Base-by-base conservation (phyloP, 2,113 vertebrate genomes). In the Psittacara wagleri region DNA sequence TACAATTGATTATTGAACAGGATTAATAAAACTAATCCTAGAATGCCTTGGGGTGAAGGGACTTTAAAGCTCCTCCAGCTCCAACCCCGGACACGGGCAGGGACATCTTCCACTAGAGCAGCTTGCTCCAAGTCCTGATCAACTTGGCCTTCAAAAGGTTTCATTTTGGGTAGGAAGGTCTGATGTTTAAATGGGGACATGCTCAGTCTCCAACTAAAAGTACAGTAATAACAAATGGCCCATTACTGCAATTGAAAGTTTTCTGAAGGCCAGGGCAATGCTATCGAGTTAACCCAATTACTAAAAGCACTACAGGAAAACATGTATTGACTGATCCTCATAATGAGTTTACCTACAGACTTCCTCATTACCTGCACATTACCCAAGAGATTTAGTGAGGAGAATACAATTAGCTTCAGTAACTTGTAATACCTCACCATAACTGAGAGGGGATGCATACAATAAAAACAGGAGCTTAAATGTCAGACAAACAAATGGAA, bases 261-360 rank as follows among this genome's bases (percentile, higher is more conserved):
- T 89, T 64, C 82, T 66, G 79, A 37, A 79, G 84, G 78, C 51
- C 54, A 62, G 39, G 79, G 85, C 90, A 87, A 90, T 43, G 62
- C 61, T 84, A 14, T 69, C 83, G 10, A 51, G 59, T 78, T 97
- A 97, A 97, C 9, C 0, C 8, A 74, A 97, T 97, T 88, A 88
- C 81, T 48, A 2, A 48, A 94, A 93, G 79, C 9, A 57, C 91
- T 89, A 75, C 90, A 96, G 96, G 87, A 97, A 95, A 97, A 90
- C 75, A 67, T 4, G 8, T 66, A 96, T 83, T 92, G 92, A 89
- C 22, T 89, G 72, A 88, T 73, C 88, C 83, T 94, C 41, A 14
- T 85, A 97, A 97, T 49, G 59, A 96, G 33, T 97, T 97, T 97
- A 94, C 49, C 92, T 59, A 27, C 89, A 91, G 88, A 66, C 46